Conservation (phyloP, 2,797 vertebrate species). For the Alca torda region DNA sequence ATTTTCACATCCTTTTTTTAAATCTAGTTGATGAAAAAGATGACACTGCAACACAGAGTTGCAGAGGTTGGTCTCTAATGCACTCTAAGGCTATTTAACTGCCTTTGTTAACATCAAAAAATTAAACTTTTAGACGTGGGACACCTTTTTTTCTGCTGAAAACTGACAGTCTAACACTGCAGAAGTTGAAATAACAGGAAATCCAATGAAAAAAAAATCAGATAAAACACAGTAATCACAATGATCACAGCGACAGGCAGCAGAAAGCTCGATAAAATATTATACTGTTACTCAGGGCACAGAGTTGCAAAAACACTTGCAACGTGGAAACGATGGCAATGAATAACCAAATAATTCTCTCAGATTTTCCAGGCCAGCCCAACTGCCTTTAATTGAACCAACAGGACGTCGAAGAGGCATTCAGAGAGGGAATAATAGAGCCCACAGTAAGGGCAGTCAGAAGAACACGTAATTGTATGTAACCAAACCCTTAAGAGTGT, state of each 20-base stretch:
- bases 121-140: not conserved
- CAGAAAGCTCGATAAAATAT: not conserved
- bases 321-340: not conserved
- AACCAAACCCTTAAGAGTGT: not conserved
- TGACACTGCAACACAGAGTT: not conserved
- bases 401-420: not conserved
- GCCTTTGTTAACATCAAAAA: not conserved
- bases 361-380: not conserved
- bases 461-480: fast-evolving
- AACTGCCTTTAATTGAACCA: not conserved
- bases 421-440: not conserved
- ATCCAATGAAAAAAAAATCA: not conserved
- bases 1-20: not conserved
- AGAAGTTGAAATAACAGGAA: not conserved
- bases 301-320: not conserved
- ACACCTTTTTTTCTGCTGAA: not conserved
- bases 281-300: not conserved
- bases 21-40: not conserved
- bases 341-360: not conserved
- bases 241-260: not conserved
- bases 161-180: not conserved
- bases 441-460: not conserved
- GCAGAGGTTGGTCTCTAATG: not conserved
- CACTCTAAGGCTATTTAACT: not conserved
- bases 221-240: not conserved